Base-by-base conservation (phyloP, 2,888 invertebrate species). In the Drosophila parthenogenetica region DNA sequence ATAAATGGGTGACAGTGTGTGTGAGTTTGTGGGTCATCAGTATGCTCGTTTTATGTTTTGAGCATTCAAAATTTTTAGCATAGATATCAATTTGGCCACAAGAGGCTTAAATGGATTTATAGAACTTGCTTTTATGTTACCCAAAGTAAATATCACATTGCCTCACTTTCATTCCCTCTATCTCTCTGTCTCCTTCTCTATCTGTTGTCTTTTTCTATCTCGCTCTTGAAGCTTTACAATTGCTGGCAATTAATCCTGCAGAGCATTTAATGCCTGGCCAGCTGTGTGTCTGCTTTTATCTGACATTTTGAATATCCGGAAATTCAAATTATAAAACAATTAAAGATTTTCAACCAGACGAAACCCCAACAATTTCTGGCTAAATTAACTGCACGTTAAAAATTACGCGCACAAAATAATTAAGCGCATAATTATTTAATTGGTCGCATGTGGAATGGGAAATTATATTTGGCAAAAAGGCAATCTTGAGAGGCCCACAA, bases 401-500 rank as follows among this genome's bases (percentile, higher is more conserved):
- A 75, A 71, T 65, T 54, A 71, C 39, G 35, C 39, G 35, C 49
- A 17, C 25, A 51, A 85, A 69, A 75, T 85, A 81, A 85, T 81
- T 78, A 78, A 66, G 79, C 76, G 72, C 51, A 60, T 86, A 86
- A 82, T 82, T 86, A 81, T 79, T 75, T 82, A 75, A 81, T 81
- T 85, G 46, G 61, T 50, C 54, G 61, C 63, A 68, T 40, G 50
- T 13, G 19, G 69, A 35, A 39, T 25, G n/a, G 11, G 48, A 49
- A 49, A 35, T 35, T 32, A 69, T 54, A 46, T 8, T 29, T 35
- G 32, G 19, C 64, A 54, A 59, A 59, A 51, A 49, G 59, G 42
- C 59, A 49, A 37, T 48, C 40, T 50, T 29, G 40, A 48, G 29
- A 51, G 50, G 75, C 32, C 62, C 32, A 48, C 45, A 49, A 64